phyloP scores from a whole-genome alignment of 1,140 invertebrate genomes.

The Eriocheir sinensis region DNA sequence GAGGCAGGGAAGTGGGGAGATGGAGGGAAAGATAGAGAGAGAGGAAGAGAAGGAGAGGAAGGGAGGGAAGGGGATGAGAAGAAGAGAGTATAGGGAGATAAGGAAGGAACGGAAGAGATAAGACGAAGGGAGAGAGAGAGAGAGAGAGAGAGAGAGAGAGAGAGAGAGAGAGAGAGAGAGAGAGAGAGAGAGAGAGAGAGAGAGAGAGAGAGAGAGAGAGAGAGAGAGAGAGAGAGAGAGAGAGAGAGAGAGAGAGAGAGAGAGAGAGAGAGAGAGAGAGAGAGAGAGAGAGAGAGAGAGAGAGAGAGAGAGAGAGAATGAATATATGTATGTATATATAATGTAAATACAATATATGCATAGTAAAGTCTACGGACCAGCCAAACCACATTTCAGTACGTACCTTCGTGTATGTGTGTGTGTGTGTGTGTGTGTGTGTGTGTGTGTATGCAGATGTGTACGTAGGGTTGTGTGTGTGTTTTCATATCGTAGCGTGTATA shows the following conservation, averaged over 20 bases:
- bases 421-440: neutral
- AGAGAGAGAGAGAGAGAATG: no score
- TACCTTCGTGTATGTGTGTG: neutral
- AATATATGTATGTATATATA: neutral
- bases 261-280: neutral
- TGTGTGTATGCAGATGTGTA: neutral
- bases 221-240: neutral
- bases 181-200: neutral
- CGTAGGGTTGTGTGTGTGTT: no score
- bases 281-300: neutral
- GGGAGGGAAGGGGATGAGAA: no score
- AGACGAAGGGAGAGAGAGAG: no score
- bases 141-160: no score
- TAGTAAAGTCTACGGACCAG: neutral
- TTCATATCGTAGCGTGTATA: no score
- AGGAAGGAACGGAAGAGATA: no score
- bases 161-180: neutral
- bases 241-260: constrained; percentile 37
- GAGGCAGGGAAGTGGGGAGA: no score
- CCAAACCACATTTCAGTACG: neutral
- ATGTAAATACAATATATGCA: no score
- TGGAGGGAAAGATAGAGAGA: no score
- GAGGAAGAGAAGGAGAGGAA: no score
- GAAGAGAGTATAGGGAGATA: no score
- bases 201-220: neutral